Base-by-base conservation (phyloP, 2,797 vertebrate species). In the Decapterus maruadsi region DNA sequence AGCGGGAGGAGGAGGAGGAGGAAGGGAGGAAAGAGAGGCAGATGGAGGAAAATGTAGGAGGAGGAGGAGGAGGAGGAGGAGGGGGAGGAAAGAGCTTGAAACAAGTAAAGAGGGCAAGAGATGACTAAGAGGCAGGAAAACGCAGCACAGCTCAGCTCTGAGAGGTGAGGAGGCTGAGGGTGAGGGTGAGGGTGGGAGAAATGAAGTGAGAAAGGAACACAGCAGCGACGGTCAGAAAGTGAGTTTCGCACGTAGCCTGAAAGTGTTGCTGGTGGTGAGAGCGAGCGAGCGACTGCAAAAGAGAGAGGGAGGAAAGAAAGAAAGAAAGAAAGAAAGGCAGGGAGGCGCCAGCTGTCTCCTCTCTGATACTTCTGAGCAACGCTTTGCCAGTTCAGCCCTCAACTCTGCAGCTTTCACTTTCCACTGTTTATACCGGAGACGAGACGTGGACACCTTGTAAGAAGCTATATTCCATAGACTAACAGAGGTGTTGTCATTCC, bases 341-440 rank as follows among this genome's bases (percentile, higher is more conserved):
- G 43, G 70, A 20, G 68, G 68, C 42, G 17, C 81, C 81, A 87
- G 81, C 77, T 80, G 83, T 85, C 85, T 80, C 63, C 62, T 69
- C 60, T 86, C 50, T 57, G 65, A 82, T 78, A 56, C 70, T 58
- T 87, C 56, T 64, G 20, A 55, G 43, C 31, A 67, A 62, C 8
- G 66, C 75, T 50, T 26, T 68, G 56, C 67, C 66, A 50, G n/a
- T 61, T 69, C 60, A 59, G 31, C 51, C 55, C 76, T 69, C 60
- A 67, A 65, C 31, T 67, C 45, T 70, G 54, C 67, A 63, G 57
- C 56, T 71, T 81, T 86, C 61, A 65, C 81, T 86, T 92, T 92
- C 84, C 85, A 87, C 73, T 91, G 85, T 92, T 92, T 90, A 87
- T 65, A 66, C 34, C 63, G 26, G 54, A 56, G 64, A 72, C 11